These are phyloP conservation scores for Coregonus sp. DNA, from an alignment of 2,797 vertebrate species.

Conservation along the genomic window DNA sequence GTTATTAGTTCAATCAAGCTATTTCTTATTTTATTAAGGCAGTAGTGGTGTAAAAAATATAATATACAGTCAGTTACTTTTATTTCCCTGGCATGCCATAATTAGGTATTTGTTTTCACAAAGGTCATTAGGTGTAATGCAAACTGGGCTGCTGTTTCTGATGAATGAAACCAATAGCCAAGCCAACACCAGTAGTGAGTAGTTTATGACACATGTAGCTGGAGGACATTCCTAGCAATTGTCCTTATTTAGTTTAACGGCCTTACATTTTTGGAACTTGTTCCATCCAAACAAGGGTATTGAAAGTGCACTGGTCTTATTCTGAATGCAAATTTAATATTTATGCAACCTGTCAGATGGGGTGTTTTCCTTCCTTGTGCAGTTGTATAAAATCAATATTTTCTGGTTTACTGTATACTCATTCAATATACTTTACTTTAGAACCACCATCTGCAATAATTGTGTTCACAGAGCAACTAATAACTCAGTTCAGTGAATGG, in stretches of 20 bases:
- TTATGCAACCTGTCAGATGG: neutral
- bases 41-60: neutral
- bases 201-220: no score
- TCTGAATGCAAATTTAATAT: no score
- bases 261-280: neutral
- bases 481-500: conserved; percentile 7
- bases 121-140: neutral
- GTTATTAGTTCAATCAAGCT: neutral
- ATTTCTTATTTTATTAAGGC: neutral
- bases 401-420: neutral
- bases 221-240: neutral
- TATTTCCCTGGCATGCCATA: conserved; percentile 11
- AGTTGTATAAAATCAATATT: neutral
- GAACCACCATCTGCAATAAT: neutral
- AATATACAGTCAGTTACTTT: neutral
- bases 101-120: conserved; percentile 20
- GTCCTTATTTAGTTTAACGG: neutral
- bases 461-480: neutral
- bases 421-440: neutral
- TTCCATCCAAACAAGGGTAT: neutral
- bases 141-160: no score
- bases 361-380: neutral
- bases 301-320: neutral
- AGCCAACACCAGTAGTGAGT: neutral
- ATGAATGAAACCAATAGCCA: no score